Conservation (phyloP, 2,888 invertebrate species). For the Trypoxylon attenuatum region DNA sequence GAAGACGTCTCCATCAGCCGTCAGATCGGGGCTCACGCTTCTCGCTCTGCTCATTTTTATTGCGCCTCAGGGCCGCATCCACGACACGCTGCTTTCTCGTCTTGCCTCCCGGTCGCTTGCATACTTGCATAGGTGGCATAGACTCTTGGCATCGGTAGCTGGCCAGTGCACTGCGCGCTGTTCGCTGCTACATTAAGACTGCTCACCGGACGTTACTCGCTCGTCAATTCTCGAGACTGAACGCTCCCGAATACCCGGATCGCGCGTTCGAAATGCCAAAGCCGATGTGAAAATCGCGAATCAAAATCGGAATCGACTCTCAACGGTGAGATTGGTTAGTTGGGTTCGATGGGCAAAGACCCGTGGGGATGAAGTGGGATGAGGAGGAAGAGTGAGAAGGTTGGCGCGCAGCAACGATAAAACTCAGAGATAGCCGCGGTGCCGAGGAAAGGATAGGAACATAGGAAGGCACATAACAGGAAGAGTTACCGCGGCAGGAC, state of each 20-base stretch:
- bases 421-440: slow-evolving; percentile 36
- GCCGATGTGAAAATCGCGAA: too few species aligned
- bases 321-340: neutral
- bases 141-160: too few species aligned
- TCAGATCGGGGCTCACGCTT: slow-evolving; percentile 58
- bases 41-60: slow-evolving; percentile 59
- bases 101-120: slow-evolving; percentile 6
- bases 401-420: slow-evolving; percentile 38
- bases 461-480: too few species aligned
- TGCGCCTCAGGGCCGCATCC: slow-evolving; percentile 51
- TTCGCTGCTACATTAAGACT: too few species aligned
- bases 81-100: slow-evolving; percentile 23
- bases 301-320: slow-evolving; percentile 5
- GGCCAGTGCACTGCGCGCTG: too few species aligned
- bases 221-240: too few species aligned
- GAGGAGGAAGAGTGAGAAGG: slow-evolving; percentile 27
- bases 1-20: slow-evolving; percentile 68
- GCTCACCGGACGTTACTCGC: too few species aligned
- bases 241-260: too few species aligned
- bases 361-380: neutral
- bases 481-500: too few species aligned
- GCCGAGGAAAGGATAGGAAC: slow-evolving; percentile 27
- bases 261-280: too few species aligned
- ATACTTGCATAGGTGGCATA: too few species aligned
- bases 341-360: neutral